Conservation (phyloP, 2,888 invertebrate species). For the Crossocerus cetratus region DNA sequence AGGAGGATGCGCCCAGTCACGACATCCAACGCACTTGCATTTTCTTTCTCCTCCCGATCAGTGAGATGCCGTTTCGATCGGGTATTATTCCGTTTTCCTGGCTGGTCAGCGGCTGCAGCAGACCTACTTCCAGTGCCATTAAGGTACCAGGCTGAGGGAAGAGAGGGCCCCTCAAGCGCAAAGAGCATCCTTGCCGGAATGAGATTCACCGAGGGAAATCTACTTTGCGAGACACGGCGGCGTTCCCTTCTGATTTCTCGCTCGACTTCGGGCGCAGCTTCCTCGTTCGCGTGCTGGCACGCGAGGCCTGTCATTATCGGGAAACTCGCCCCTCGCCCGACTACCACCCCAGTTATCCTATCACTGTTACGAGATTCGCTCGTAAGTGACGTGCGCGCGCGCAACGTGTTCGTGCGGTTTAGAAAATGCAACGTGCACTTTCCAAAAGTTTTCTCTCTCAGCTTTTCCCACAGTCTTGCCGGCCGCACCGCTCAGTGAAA, state of each 20-base stretch:
- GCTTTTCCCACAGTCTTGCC: background rate
- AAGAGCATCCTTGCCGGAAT: conserved; percentile 11
- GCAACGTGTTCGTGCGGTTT: background rate
- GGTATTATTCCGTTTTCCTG: conserved; percentile 1
- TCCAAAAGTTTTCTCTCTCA: background rate
- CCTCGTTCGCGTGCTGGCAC: background rate
- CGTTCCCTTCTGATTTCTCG: conserved; percentile 56
- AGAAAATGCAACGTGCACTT: background rate
- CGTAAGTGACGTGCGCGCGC: too few species aligned
- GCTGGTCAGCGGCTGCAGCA: conserved; percentile 38
- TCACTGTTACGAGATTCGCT: too few species aligned
- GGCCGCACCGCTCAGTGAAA: background rate
- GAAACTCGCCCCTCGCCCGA: too few species aligned
- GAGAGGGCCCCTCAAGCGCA: conserved; percentile 20
- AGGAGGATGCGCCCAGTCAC: background rate
- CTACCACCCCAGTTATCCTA: too few species aligned
- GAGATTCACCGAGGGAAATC: conserved; percentile 51
- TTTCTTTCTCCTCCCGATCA: conserved; percentile 39
- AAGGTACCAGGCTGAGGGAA: conserved; percentile 55
- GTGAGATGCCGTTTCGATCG: conserved; percentile 1
- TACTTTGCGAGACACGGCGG: conserved; percentile 17
- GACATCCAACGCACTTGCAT: conserved; percentile 37
- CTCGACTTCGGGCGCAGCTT: conserved; percentile 41
- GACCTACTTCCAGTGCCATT: conserved; percentile 71
- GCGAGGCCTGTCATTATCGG: too few species aligned